Percentiles rank a stretch among this genome's conserved stretches.
Evolutionary conservation across 2,888 invertebrate species (phyloP).

Genomic region (Oegoconia quadripuncta): DNA sequence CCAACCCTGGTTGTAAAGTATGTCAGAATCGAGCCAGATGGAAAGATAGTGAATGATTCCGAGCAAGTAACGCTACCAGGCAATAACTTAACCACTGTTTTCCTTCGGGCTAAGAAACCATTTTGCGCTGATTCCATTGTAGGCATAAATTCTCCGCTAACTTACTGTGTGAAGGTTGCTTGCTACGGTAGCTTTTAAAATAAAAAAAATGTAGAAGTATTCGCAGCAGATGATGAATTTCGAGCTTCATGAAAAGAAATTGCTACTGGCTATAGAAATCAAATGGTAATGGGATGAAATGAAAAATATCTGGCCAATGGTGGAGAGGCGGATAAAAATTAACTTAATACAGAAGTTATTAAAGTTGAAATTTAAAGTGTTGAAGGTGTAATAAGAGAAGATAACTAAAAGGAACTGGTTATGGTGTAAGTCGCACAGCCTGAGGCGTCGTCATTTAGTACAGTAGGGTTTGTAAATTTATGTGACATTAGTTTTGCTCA

Average conservation of each 20-base stretch:
- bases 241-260: conserved; percentile 40
- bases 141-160: conserved; percentile 52
- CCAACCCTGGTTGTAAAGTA: conserved; percentile 59
- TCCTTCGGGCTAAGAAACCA: conserved; percentile 52
- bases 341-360: conserved; percentile 21
- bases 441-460: conserved; percentile 46
- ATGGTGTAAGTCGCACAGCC: conserved; percentile 31
- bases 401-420: conserved; percentile 40
- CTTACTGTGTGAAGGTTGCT: conserved; percentile 42
- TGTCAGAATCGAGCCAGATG: conserved; percentile 59
- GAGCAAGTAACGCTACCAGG: conserved; percentile 54
- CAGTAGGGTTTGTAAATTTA: conserved; percentile 44
- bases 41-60: conserved; percentile 59
- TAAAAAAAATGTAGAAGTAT: conserved; percentile 33
- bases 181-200: conserved; percentile 42
- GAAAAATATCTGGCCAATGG: conserved; percentile 26
- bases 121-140: conserved; percentile 58
- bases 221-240: conserved; percentile 26
- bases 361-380: conserved; percentile 27
- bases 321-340: conserved; percentile 14
- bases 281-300: conserved; percentile 29
- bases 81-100: conserved; percentile 50
- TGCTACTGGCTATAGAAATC: conserved; percentile 33
- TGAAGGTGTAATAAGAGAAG: conserved; percentile 25
- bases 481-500: conserved; percentile 44